These are phyloP conservation scores for Amia ocellicauda DNA, from an alignment of 2,113 vertebrate genomes.

Conservation along the genomic window DNA sequence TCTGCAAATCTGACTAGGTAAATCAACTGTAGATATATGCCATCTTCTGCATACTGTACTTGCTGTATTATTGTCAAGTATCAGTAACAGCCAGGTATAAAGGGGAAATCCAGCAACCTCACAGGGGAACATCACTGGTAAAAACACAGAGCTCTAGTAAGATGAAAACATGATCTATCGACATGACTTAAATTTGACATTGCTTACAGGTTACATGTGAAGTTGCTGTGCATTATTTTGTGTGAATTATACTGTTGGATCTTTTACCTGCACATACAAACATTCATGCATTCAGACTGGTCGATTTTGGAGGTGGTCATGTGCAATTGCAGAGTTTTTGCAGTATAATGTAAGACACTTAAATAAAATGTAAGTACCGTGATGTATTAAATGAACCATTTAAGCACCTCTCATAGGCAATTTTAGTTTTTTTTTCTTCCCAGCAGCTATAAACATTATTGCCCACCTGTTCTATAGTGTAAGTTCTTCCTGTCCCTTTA, in stretches of 20 bases:
- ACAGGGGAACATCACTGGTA: too few relatives aligned
- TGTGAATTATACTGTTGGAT: constrained; percentile 4
- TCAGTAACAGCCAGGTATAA: too few relatives aligned
- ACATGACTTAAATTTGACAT: too few relatives aligned
- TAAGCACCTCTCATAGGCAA: constrained; percentile 20
- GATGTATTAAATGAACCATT: constrained; percentile 16
- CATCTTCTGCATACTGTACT: too few relatives aligned
- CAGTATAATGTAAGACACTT: constrained; percentile 1
- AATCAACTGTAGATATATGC: too few relatives aligned
- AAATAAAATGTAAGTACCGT: constrained; percentile 10
- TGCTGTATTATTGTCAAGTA: too few relatives aligned
- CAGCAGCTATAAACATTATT: constrained; percentile 19
- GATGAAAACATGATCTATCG: too few relatives aligned
- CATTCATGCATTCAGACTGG: neutral
- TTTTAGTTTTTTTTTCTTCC: constrained; percentile 1
- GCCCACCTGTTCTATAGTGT: constrained; percentile 2
- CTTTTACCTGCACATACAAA: neutral
- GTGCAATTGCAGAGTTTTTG: neutral
- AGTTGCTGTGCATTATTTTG: neutral
- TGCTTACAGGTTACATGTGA: neutral
- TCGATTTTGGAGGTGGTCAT: neutral
- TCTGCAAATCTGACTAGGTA: too few relatives aligned
- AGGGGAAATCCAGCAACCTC: too few relatives aligned
- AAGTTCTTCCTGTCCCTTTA: constrained; percentile 2
- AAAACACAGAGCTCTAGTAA: too few relatives aligned